Evolutionary conservation across 2,113 vertebrate species (phyloP).

Genomic region (Hiodon alosoides): DNA sequence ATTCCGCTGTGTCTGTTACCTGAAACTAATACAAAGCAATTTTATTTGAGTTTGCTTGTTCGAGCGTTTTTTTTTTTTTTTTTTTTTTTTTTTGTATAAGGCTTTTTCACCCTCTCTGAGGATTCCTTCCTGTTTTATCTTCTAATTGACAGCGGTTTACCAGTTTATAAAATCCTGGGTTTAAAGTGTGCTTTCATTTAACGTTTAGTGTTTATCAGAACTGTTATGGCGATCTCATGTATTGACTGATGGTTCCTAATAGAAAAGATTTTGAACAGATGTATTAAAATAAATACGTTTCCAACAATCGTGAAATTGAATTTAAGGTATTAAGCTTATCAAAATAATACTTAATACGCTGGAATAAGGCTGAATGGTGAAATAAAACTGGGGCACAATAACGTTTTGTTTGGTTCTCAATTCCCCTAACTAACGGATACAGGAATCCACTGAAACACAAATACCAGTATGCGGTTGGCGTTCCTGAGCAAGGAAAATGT

Average conservation of each 20-base stretch:
- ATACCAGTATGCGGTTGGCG: conserved; percentile 5
- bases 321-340: background rate
- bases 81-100: too few relatives aligned
- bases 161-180: too few relatives aligned
- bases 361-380: background rate
- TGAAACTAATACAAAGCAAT: too few relatives aligned
- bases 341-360: background rate
- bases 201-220: too few relatives aligned
- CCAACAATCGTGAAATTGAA: background rate
- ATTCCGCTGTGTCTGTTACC: too few relatives aligned
- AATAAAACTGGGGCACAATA: conserved; percentile 1
- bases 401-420: background rate
- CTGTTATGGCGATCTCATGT: background rate
- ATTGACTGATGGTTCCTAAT: background rate
- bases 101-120: too few relatives aligned
- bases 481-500: background rate
- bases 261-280: background rate
- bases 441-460: conserved; percentile 9
- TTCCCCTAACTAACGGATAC: background rate
- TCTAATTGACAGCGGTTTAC: too few relatives aligned
- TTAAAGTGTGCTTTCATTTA: too few relatives aligned
- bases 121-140: too few relatives aligned
- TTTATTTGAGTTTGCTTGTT: too few relatives aligned
- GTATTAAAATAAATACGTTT: too few relatives aligned
- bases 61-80: too few relatives aligned